phyloP scores from a whole-genome alignment of 2,888 invertebrate genomes.

The Yponomeuta plumbellus region DNA sequence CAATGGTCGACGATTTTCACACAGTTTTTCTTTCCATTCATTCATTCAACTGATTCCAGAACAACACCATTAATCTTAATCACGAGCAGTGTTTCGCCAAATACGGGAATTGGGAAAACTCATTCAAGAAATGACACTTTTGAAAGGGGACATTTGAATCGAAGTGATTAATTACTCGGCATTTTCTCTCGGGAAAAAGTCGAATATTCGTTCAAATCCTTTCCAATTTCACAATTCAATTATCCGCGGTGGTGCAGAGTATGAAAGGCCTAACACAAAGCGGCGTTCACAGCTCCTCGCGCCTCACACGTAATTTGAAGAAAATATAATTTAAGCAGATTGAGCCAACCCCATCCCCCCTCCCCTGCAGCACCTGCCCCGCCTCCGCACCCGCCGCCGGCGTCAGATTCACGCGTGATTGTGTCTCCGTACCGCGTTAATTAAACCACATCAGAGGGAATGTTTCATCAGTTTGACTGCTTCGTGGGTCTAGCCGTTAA shows the following conservation, averaged over 20 bases:
- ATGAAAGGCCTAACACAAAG: not conserved
- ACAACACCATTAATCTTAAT: slow-evolving; percentile 21
- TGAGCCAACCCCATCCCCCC: not conserved
- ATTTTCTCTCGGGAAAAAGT: not conserved
- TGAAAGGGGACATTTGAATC: slow-evolving; percentile 5
- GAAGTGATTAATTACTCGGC: slow-evolving; percentile 7
- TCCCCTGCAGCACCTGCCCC: too few relatives aligned
- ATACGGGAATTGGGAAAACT: slow-evolving; percentile 5
- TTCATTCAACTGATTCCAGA: slow-evolving; percentile 7
- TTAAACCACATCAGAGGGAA: not conserved
- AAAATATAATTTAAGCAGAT: not conserved
- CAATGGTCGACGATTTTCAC: not conserved
- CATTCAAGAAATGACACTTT: slow-evolving; percentile 14
- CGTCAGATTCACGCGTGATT: not conserved
- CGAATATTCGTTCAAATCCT: not conserved
- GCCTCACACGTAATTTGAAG: not conserved
- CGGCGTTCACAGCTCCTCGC: not conserved
- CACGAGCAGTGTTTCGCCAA: slow-evolving; percentile 16
- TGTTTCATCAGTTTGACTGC: not conserved
- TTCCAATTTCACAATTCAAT: not conserved
- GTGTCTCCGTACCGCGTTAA: not conserved
- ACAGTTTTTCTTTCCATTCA: not conserved
- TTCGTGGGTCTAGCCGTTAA: too few relatives aligned
- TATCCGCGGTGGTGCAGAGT: not conserved
- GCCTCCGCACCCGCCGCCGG: not conserved